Conservation (phyloP, 2,888 invertebrate species). For the Sipha maydis region DNA sequence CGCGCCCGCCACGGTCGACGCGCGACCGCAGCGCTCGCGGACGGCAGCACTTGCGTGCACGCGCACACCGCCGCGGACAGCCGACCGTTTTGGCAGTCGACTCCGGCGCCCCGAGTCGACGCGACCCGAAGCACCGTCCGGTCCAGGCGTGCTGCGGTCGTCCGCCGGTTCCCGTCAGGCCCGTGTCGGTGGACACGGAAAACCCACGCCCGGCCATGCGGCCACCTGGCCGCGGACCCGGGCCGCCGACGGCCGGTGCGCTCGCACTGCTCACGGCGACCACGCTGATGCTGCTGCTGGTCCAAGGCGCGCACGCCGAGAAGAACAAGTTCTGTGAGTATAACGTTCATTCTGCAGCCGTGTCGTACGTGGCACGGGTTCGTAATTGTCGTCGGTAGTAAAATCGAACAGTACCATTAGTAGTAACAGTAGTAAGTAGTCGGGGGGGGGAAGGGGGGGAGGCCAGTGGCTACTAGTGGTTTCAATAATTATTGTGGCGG, state of each 20-base stretch:
- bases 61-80: not conserved
- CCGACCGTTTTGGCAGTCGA: constrained; percentile 18
- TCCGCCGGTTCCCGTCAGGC: not conserved
- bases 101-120: constrained; percentile 3
- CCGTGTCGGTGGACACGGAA: not conserved
- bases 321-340: constrained; percentile 49
- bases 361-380: not conserved
- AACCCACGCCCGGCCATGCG: constrained; percentile 15
- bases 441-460: not conserved
- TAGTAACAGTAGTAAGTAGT: too few relatives aligned
- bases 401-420: too few relatives aligned
- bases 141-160: not conserved
- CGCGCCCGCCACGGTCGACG: not conserved
- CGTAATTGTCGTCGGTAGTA: too few relatives aligned
- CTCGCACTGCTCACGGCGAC: not conserved
- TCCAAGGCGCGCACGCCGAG: constrained; percentile 11
- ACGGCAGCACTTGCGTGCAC: not conserved
- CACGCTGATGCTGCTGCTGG: not conserved
- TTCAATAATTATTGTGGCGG: too few relatives aligned
- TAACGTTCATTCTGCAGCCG: not conserved
- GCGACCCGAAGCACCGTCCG: not conserved
- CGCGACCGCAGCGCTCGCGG: not conserved
- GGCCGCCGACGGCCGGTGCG: not conserved
- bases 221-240: constrained; percentile 44
- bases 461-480: too few relatives aligned